Evolutionary conservation across 2,888 invertebrate species (phyloP).

Genomic region (Baronia brevicornis): DNA sequence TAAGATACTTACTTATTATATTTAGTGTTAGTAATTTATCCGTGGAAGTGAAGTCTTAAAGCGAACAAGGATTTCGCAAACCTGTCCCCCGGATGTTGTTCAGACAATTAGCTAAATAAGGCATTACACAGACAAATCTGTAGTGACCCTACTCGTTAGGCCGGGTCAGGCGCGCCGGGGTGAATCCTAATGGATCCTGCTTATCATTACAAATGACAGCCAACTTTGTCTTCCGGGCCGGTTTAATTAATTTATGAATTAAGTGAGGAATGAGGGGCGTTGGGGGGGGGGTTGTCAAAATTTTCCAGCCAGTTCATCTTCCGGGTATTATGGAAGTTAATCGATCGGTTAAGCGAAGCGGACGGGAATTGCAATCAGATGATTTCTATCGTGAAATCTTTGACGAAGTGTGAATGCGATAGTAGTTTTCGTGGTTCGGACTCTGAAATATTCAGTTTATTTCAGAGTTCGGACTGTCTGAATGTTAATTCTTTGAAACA

Average conservation of each 20-base stretch:
- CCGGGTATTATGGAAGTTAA: constrained; percentile 8
- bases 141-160: constrained; percentile 50
- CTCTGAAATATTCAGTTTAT: too few species aligned
- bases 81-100: constrained; percentile 14
- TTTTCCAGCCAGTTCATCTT: constrained; percentile 27
- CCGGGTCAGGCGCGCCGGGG: constrained; percentile 25
- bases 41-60: too few species aligned
- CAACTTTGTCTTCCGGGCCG: constrained; percentile 38
- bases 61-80: too few species aligned
- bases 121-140: constrained; percentile 52
- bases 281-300: constrained; percentile 44
- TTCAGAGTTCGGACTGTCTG: too few species aligned
- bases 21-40: too few species aligned
- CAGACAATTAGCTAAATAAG: constrained; percentile 27
- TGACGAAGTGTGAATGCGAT: not conserved
- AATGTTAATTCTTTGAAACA: too few species aligned
- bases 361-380: constrained; percentile 5
- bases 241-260: constrained; percentile 71
- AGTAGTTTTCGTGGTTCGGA: too few species aligned
- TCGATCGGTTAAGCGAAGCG: constrained; percentile 3
- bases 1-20: too few species aligned
- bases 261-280: constrained; percentile 42
- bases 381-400: constrained; percentile 5
- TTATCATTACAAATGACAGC: constrained; percentile 62
- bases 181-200: constrained; percentile 56